A percentile compares a stretch with the other conserved stretches of the same genome.
Evolutionary conservation across 2,888 invertebrate genomes (phyloP).

Genomic region (Tinea pellionella): DNA sequence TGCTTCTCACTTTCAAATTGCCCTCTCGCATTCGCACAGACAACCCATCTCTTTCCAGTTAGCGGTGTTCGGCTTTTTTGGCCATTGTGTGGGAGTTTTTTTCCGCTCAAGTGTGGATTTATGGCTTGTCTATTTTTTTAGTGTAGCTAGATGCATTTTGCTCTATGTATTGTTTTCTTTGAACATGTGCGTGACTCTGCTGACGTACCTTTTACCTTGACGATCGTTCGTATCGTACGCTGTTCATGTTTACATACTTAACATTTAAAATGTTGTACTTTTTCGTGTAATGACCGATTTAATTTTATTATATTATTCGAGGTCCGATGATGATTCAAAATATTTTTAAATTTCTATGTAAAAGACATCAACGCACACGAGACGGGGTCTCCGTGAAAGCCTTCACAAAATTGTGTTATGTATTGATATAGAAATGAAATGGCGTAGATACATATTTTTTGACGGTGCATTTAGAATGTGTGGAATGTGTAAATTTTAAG

Average conservation of each 20-base stretch:
- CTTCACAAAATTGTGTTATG: too few species aligned
- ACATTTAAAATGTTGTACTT: not conserved
- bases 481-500: not conserved
- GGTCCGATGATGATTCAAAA: not conserved
- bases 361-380: constrained; percentile 31
- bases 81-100: constrained; percentile 48
- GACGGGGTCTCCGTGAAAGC: not conserved
- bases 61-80: constrained; percentile 68
- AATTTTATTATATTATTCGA: not conserved
- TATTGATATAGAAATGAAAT: too few species aligned
- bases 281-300: not conserved
- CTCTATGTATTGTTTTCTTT: not conserved
- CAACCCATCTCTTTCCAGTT: constrained; percentile 45
- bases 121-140: constrained; percentile 34
- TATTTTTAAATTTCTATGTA: constrained; percentile 21
- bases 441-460: too few species aligned
- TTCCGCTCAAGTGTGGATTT: constrained; percentile 44
- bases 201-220: not conserved
- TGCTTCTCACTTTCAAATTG: constrained; percentile 55
- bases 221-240: not conserved
- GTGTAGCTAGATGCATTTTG: not conserved
- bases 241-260: not conserved
- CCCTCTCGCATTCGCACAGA: constrained; percentile 31
- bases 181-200: not conserved
- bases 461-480: not conserved